phyloP scores from a whole-genome alignment of 2,797 vertebrate species.

The Lacerta agilis region DNA sequence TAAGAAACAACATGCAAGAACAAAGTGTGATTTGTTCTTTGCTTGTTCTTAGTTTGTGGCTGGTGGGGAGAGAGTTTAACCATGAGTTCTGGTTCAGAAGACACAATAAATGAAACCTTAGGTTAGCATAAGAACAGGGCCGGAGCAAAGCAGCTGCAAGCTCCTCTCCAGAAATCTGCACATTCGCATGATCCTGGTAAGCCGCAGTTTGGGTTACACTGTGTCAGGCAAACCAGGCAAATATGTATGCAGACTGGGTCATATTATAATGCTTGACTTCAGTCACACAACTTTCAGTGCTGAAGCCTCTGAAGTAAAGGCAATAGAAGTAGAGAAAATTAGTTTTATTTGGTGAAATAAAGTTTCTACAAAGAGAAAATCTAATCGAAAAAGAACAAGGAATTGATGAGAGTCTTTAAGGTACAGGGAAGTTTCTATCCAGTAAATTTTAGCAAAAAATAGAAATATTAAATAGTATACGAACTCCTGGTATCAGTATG shows the following conservation, averaged over 20 bases:
- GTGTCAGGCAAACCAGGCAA: neutral
- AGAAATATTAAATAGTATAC: neutral
- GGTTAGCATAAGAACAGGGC: too few relatives aligned
- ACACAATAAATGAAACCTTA: too few relatives aligned
- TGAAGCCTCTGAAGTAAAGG: neutral
- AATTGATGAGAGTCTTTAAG: neutral
- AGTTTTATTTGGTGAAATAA: slow-evolving; percentile 1
- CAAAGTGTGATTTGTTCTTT: too few relatives aligned
- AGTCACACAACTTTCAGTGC: neutral
- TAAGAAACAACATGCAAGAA: too few relatives aligned
- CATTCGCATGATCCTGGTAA: too few relatives aligned
- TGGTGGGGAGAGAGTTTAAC: too few relatives aligned
- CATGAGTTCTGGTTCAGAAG: too few relatives aligned
- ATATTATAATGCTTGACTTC: neutral
- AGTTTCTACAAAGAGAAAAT: neutral
- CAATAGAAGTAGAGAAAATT: neutral
- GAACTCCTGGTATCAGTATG: neutral
- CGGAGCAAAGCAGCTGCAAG: too few relatives aligned
- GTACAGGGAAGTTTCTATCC: neutral
- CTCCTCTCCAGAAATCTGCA: too few relatives aligned
- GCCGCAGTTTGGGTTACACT: neutral
- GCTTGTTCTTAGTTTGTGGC: too few relatives aligned
- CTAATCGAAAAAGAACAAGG: neutral
- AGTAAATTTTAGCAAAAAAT: slow-evolving; percentile 12
- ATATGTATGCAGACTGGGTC: neutral